Conservation (phyloP, 2,888 invertebrate species). For the Ophion ventricosus region DNA sequence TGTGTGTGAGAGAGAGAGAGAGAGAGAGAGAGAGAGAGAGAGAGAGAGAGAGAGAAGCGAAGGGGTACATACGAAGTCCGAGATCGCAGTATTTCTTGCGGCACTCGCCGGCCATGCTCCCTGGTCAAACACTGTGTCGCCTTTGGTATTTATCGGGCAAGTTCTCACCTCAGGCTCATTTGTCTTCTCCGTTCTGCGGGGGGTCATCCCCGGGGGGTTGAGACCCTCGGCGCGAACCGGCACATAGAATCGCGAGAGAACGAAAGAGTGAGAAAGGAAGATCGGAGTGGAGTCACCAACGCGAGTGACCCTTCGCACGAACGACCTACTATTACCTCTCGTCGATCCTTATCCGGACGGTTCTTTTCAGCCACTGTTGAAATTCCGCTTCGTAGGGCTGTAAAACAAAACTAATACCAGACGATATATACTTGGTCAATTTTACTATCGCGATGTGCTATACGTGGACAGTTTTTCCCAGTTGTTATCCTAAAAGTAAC, state of each 20-base stretch:
- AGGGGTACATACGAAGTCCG: constrained; percentile 70
- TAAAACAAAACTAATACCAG: not conserved
- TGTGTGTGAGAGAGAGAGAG: constrained; percentile 38
- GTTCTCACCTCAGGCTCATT: constrained; percentile 83
- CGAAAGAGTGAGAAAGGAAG: constrained; percentile 34
- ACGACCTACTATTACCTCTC: constrained; percentile 36
- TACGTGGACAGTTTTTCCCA: not conserved
- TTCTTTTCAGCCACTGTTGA: not conserved
- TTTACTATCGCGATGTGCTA: not conserved
- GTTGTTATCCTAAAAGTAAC: not conserved
- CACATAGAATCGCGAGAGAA: constrained; percentile 24
- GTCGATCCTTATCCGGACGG: constrained; percentile 30
- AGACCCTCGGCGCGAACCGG: constrained; percentile 54
- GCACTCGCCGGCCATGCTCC: constrained; percentile 74
- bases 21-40: constrained; percentile 48
- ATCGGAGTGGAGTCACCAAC: constrained; percentile 21
- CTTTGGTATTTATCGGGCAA: constrained; percentile 83
- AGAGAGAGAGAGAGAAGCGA: constrained; percentile 53
- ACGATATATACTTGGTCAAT: not conserved
- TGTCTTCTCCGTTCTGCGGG: constrained; percentile 81
- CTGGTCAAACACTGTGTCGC: constrained; percentile 83
- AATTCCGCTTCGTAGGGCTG: not conserved
- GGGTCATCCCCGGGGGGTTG: constrained; percentile 64
- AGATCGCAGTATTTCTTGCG: constrained; percentile 81
- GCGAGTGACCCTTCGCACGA: constrained; percentile 53